Evolutionary conservation across 2,888 invertebrate species (phyloP), one percentile per base, ranked within the genome.

Genomic region (Gnatocerus cornutus): DNA sequence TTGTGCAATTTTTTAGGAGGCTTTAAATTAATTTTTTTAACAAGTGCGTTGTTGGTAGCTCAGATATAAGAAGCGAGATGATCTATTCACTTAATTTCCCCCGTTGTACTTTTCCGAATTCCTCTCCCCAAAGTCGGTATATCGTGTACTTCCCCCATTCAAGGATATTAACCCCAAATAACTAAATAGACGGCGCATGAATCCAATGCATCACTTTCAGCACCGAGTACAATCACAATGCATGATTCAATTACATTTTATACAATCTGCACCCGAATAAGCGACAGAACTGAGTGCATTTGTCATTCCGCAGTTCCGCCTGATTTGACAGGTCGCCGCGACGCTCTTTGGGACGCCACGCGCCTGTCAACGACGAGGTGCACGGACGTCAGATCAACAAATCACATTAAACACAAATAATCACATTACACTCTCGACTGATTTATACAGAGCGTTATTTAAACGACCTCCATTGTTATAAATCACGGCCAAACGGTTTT

Each of bases 361-460:
- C 87, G 86, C 85, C 85, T 86, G 85, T 85, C 76, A 85, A 83
- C 75, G 71, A 72, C 82, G 81, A 80, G 82, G 81, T 81, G 81
- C 78, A 79, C 80, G 80, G 79, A 76, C 82, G 83, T 84, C 84
- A 83, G 82, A 82, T 82, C 82, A 81, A 83, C 84, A 83, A 84
- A 84, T 85, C 84, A 83, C 84, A 84, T 84, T 84, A 84, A 84
- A 84, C 83, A 80, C 82, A 84, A 84, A 85, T 84, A 84, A 85
- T 85, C 84, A 83, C 84, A 84, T 85, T 85, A 84, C 82, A 83
- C 83, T 84, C 83, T 82, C 82, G 80, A 82, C 81, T 84, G 84
- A 84, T 84, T 84, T 84, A 84, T 83, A 82, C 81, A 80, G 79
- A 80, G 75, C 82, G 82, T 81, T 83, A 83, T 84, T 84, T 83